These are phyloP conservation scores for Phaethon lepturus DNA, from an alignment of 2,113 vertebrate genomes.

Conservation along the genomic window DNA sequence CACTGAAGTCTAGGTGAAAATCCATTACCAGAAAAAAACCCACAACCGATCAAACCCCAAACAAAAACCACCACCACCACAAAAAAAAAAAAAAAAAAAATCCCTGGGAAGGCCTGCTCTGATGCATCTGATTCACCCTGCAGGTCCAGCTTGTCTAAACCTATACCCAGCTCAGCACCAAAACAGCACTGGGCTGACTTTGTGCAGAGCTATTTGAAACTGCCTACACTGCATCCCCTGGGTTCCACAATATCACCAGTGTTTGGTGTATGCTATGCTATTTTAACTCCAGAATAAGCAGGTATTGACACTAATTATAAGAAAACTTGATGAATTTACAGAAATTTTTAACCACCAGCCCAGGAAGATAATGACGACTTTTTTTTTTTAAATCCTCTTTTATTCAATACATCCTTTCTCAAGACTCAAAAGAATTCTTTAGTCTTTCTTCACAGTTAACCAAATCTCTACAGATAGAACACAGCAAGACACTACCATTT, in stretches of 20 bases:
- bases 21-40: not conserved
- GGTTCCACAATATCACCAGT: not conserved
- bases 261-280: not conserved
- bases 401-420: not conserved
- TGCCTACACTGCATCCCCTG: rapidly evolving
- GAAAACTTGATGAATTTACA: not conserved
- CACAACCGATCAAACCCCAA: not conserved
- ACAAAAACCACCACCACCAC: not conserved
- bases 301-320: not conserved
- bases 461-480: not conserved
- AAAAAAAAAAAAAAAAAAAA: not conserved
- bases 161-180: not conserved
- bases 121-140: not conserved
- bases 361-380: not conserved
- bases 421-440: not conserved
- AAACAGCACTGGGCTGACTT: not conserved
- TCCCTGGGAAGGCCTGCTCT: not conserved
- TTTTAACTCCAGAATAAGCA: not conserved
- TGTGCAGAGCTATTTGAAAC: not conserved
- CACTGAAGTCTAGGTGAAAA: not conserved
- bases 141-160: not conserved
- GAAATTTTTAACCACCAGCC: not conserved
- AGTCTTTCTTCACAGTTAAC: not conserved
- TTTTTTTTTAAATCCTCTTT: not conserved
- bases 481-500: not conserved